These are phyloP conservation scores for Acipenser oxyrinchus DNA, from an alignment of 2,797 vertebrate genomes.

Conservation along the genomic window DNA sequence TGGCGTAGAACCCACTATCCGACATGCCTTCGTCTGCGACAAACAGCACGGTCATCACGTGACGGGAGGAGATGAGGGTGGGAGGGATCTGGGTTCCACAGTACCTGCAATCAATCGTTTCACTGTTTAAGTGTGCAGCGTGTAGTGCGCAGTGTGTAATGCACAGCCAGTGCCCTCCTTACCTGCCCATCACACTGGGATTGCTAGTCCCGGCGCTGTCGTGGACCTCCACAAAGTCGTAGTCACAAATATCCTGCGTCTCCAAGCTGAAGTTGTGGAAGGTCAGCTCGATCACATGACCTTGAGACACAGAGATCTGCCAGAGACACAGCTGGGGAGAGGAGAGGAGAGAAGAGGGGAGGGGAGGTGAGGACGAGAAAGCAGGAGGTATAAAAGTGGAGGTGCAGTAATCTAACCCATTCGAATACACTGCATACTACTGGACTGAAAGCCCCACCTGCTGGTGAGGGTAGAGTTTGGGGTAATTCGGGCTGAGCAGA, in stretches of 20 bases:
- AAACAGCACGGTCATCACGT: slow-evolving; percentile 77
- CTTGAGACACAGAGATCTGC: slow-evolving; percentile 68
- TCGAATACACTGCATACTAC: too few species aligned
- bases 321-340: slow-evolving; percentile 73
- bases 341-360: not conserved
- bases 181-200: slow-evolving; percentile 76
- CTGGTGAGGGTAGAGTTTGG: slow-evolving; percentile 71
- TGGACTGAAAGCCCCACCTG: slow-evolving; percentile 52
- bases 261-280: slow-evolving; percentile 94
- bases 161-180: slow-evolving; percentile 5
- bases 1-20: slow-evolving; percentile 74
- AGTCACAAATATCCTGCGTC: slow-evolving; percentile 72
- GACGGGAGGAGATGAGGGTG: slow-evolving; percentile 64
- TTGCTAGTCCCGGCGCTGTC: slow-evolving; percentile 54
- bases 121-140: slow-evolving; percentile 13
- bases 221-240: slow-evolving; percentile 85
- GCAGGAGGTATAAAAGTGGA: too few species aligned
- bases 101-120: slow-evolving; percentile 56
- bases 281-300: slow-evolving; percentile 66
- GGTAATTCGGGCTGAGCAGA: slow-evolving; percentile 74
- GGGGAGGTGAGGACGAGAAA: not conserved
- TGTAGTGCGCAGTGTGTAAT: slow-evolving; percentile 20
- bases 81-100: slow-evolving; percentile 75
- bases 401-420: too few species aligned
- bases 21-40: slow-evolving; percentile 75